Evolutionary conservation across 2,113 vertebrate species (phyloP), one percentile per base, ranked within the genome.

Genomic region (Mesoclemmys tuberculata): DNA sequence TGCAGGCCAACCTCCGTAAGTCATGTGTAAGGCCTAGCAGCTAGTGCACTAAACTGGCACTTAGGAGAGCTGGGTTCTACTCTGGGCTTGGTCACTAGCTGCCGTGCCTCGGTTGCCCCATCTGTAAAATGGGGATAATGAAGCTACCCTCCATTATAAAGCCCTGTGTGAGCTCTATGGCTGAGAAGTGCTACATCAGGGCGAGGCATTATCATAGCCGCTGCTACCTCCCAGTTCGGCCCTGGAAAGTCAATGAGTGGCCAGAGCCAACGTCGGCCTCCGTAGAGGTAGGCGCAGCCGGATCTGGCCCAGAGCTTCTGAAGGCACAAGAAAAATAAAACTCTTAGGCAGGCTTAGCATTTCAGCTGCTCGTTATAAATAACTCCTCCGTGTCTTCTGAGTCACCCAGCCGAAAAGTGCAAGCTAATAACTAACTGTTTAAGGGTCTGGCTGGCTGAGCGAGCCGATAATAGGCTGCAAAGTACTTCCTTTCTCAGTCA

Each of bases 371-470:
- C 83, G 7, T 84, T 94, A 95, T 88, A 93, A 96, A 94, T 94
- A 95, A n/a, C 74, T 96, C 82, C 86, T 89, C 2, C 0, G 71
- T 58, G 88, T 58, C 85, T 95, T 95, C 94, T 97, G 94, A 97
- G 90, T 94, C 96, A 97, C 93, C 41, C 93, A 92, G 68, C 82
- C 71, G 89, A 95, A 92, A 87, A 16, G 12, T 80, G 91, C 75
- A 18, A 38, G 93, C 71, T 88, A 48, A 82, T 41, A 89, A 85
- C 71, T 8, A 52, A 9, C 79, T 79, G 75, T 64, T 68, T 61
- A 90, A 93, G 89, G 74, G 84, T 64, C 41, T 80, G 91, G 78
- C 46, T 49, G 78, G 78, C 78, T 51, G 29, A 2, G 78, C 56
- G 77, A 85, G 84, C 51, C 0, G 88, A 81, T 79, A 74, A 26